Percentiles rank a stretch among this genome's conserved stretches.
Conservation (phyloP, 2,888 invertebrate species). For the Alviniconcha strummeri region DNA sequence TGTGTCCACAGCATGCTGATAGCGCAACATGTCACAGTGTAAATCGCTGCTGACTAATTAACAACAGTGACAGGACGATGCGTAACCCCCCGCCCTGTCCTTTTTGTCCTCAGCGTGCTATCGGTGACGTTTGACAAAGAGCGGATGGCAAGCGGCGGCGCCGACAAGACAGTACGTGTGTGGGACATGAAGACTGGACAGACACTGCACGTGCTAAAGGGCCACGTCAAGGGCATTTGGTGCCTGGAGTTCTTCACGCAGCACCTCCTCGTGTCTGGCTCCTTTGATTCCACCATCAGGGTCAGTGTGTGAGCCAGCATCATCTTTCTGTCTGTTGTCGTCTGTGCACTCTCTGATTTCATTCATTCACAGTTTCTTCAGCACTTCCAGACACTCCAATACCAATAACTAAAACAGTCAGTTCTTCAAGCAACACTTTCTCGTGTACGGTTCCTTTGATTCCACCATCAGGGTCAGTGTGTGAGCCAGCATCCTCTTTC, state of each 20-base stretch:
- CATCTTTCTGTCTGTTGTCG: no score
- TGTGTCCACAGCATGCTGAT: no score
- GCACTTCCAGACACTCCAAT: no score
- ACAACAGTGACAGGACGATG: no score
- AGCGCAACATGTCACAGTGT: no score
- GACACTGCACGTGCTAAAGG: constrained; percentile 59
- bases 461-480: constrained; percentile 62
- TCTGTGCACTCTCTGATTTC: no score
- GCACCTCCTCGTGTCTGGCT: constrained; percentile 66
- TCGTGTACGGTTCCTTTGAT: constrained; percentile 70
- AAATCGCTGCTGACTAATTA: no score
- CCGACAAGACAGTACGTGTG: constrained; percentile 66
- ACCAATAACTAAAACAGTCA: constrained; percentile 17
- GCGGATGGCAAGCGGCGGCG: constrained; percentile 66
- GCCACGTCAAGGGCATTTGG: constrained; percentile 68
- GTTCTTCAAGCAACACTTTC: constrained; percentile 66
- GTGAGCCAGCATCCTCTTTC: no score
- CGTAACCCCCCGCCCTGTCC: neutral
- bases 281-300: constrained; percentile 67
- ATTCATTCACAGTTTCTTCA: no score
- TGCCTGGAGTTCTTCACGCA: constrained; percentile 68
- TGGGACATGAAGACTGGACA: constrained; percentile 65
- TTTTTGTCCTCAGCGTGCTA: constrained; percentile 54
- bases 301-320: constrained; percentile 40
- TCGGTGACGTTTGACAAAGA: constrained; percentile 60